Conservation (phyloP, 2,888 invertebrate genomes). For the Limnephilus marmoratus region DNA sequence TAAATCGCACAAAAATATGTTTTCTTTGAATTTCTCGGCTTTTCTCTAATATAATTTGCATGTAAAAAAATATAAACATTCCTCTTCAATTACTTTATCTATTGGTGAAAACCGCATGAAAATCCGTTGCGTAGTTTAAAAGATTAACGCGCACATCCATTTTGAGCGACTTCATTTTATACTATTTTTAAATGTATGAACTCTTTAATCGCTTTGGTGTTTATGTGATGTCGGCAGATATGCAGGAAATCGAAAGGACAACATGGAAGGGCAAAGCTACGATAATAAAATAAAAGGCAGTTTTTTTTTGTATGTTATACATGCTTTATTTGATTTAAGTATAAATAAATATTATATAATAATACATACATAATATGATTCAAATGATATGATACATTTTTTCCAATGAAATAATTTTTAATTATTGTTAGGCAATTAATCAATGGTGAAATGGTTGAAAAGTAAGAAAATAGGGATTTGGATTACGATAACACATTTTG, state of each 20-base stretch:
- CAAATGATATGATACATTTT: conserved; percentile 34
- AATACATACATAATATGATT: background rate
- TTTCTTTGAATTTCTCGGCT: too few species aligned
- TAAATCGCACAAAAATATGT: too few species aligned
- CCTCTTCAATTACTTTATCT: too few species aligned
- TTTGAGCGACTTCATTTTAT: too few species aligned
- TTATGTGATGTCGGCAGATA: background rate
- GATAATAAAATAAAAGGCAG: background rate
- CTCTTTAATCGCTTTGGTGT: background rate
- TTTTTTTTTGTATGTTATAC: background rate
- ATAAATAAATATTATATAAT: background rate
- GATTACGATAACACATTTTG: conserved; percentile 3
- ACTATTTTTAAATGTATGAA: too few species aligned
- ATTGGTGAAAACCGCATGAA: too few species aligned
- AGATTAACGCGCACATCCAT: too few species aligned
- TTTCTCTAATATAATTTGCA: too few species aligned
- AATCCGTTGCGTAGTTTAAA: too few species aligned
- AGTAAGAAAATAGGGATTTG: conserved; percentile 44
- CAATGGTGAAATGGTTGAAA: conserved; percentile 14
- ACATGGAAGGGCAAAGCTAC: background rate
- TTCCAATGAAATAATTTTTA: conserved; percentile 10
- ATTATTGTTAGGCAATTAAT: conserved; percentile 19
- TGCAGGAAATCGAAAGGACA: background rate
- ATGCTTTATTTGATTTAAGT: background rate
- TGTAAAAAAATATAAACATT: too few species aligned